Conservation (phyloP, 2,113 vertebrate species). For the Calonectris borealis region DNA sequence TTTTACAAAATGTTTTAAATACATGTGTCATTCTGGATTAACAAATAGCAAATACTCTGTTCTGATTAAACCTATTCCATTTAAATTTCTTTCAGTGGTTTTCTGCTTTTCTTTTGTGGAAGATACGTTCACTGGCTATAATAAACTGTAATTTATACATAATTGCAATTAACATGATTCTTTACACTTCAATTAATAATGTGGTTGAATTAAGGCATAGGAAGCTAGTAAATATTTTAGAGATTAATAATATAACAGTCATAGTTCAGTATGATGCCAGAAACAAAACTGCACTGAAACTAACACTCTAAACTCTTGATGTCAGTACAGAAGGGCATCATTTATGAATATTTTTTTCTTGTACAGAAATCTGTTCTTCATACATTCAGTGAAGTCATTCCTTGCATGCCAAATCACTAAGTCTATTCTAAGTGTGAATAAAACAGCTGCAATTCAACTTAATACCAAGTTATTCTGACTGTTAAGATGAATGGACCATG, state of each 20-base stretch:
- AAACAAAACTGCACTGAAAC: background rate
- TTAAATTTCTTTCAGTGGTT: background rate
- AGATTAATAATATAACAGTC: background rate
- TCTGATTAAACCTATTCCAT: background rate
- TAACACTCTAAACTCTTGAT: background rate
- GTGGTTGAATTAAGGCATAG: background rate
- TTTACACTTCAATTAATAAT: background rate
- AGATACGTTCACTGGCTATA: background rate
- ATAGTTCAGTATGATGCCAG: background rate
- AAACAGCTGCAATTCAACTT: background rate
- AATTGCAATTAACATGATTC: background rate
- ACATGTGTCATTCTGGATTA: background rate
- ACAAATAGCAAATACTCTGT: background rate
- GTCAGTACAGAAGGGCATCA: background rate
- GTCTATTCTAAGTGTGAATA: background rate
- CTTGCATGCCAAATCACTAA: background rate
- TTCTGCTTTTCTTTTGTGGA: background rate
- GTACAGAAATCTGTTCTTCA: background rate
- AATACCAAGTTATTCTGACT: background rate
- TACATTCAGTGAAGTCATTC: background rate
- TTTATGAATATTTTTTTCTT: background rate
- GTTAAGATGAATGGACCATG: background rate
- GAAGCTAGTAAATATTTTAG: background rate
- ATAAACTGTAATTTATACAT: background rate
- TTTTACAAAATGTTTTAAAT: background rate